Percentiles rank a stretch among this genome's conserved stretches.
phyloP scores from a whole-genome alignment of 1,140 invertebrate genomes.

The Heliconius melpomene region DNA sequence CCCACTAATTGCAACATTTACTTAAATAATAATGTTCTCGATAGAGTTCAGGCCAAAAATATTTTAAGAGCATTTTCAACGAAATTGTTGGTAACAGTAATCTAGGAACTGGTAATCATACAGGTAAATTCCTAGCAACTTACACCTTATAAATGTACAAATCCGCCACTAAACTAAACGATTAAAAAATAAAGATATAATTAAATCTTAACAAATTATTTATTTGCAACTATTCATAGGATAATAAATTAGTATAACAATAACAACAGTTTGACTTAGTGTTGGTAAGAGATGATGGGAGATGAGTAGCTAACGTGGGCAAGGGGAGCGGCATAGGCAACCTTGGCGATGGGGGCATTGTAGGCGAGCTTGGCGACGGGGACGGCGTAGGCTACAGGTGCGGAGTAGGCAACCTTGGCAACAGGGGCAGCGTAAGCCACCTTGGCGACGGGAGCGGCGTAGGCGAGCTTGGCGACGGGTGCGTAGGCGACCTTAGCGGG shows the following conservation, averaged over 20 bases:
- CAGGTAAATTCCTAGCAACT: too few relatives aligned
- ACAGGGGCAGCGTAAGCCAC: slow-evolving; percentile 49
- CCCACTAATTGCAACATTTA: too few relatives aligned
- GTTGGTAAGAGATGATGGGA: slow-evolving; percentile 61
- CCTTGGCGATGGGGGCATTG: slow-evolving; percentile 43
- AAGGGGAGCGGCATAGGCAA: slow-evolving; percentile 51
- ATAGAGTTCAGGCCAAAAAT: too few relatives aligned
- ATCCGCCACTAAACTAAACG: background rate
- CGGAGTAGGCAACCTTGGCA: slow-evolving; percentile 50
- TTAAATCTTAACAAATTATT: slow-evolving; percentile 20
- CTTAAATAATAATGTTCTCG: too few relatives aligned
- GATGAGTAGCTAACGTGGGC: slow-evolving; percentile 61
- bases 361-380: slow-evolving; percentile 49
- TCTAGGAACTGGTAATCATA: too few relatives aligned
- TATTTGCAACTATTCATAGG: slow-evolving; percentile 27
- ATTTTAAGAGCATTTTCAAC: too few relatives aligned
- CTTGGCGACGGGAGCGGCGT: slow-evolving; percentile 40
- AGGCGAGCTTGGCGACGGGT: slow-evolving; percentile 48
- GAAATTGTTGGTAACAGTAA: too few relatives aligned
- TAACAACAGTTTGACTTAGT: slow-evolving; percentile 48
- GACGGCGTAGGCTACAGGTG: slow-evolving; percentile 51
- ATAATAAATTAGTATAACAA: slow-evolving; percentile 40
- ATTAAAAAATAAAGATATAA: background rate
- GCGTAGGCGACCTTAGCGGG: slow-evolving; percentile 53
- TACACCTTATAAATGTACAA: too few relatives aligned